Evolutionary conservation across 2,113 vertebrate species (phyloP), one percentile per base, ranked within the genome.

Genomic region (Saccopteryx bilineata): DNA sequence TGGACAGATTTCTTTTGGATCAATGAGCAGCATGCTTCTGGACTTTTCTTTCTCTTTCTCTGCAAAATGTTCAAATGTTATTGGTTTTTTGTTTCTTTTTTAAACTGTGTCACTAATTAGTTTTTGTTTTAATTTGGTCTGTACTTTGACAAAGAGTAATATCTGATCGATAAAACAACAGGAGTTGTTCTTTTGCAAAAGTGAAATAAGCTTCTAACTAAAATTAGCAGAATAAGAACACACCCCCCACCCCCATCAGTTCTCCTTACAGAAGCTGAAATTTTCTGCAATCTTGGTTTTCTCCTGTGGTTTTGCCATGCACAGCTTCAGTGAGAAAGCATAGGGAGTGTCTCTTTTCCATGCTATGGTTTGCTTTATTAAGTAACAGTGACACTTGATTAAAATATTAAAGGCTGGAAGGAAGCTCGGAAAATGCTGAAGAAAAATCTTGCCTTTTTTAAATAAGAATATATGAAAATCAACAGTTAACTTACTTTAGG

Each of bases 391-490:
- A 74, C 96, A 68, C 97, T 98, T 98, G 97, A 98, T 97, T 96
- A 96, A 98, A 98, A 97, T 97, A 98, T 97, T 97, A 97, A 96
- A 86, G 89, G 61, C 78, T 69, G 46, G 88, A 93, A 97, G 78
- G 63, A 97, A 95, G 28, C 90, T 96, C 93, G 95, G 93, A 96
- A 98, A 98, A 97, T 88, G 60, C 92, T 96, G 19, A 90, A 81
- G 94, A 93, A 97, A 96, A 97, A 97, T 76, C 52, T 19, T 93
- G 69, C 85, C 91, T 98, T 92, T 93, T 88, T 96, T 97, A 97
- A 98, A 94, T 96, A 95, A 95, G 97, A 97, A 96, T 97, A 96
- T 89, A 46, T 97, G 82, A 74, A 97, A 97, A 94, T 97, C 92
- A 97, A 88, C 93, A 83, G 33, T 82, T 97, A 97, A 97, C 96